Evolutionary conservation across 2,113 vertebrate species (phyloP), one percentile per base, ranked within the genome.

Genomic region (Anseranas semipalmata): DNA sequence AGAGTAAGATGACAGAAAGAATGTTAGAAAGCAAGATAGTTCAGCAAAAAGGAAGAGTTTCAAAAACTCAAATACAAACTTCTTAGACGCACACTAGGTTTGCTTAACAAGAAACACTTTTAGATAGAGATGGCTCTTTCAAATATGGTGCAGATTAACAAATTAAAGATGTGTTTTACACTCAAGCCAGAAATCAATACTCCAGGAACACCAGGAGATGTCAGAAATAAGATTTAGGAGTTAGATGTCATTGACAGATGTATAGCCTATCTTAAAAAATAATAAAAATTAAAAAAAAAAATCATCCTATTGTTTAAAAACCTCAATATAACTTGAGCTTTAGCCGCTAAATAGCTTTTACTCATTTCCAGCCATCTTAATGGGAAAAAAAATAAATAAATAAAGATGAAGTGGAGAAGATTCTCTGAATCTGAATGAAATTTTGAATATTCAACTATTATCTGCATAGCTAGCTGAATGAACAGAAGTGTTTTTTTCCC

Each of bases 321-420:
- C 5, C 9, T 60, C 1, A 2, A 25, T 65, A 67, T 0, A 0
- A 20, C 63, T 78, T 75, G 33, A 72, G 52, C 39, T 59, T 85
- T 20, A 72, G 18, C 8, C 16, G 66, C 16, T 10, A 78, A 27
- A 67, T 80, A 8, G 1, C 45, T 79, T 90, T 66, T 3, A 60
- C 6, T 56, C 6, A 1, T 78, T 92, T 89, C 30, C 7, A 37
- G 3, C 14, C 32, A 58, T 33, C 5, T 4, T 45, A 71, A 77
- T 35, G 22, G 7, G 24, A 37, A 62, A 25, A 56, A 62, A 62
- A 37, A 48, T 22, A 48, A 22, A 20, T 48, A 50, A 89, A 24
- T 90, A 77, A 30, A 2, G 5, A 32, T 28, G 17, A 89, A 55
- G 15, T 52, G 11, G 22, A 77, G 65, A 73, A 86, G 9, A n/a